Conservation (phyloP, 2,113 vertebrate genomes). For the Alaudala cheleensis region DNA sequence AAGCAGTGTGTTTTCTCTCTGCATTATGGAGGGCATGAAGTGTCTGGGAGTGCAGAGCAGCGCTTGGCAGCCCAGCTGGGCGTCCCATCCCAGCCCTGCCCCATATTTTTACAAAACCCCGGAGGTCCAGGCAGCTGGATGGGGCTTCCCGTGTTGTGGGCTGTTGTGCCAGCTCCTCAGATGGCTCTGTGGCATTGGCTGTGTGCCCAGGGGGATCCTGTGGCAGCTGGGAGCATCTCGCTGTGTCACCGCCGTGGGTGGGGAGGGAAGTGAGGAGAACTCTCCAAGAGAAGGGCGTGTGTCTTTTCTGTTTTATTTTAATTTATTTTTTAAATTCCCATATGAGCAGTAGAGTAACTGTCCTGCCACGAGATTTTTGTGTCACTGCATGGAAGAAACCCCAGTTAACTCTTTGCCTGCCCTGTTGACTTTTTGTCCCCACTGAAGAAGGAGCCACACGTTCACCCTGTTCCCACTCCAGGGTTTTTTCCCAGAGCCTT, state of each 20-base stretch:
- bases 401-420: not conserved
- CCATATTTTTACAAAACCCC: not conserved
- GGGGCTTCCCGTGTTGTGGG: not conserved
- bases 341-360: not conserved
- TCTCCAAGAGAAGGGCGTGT: not conserved
- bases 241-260: fast-evolving
- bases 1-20: not conserved
- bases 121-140: fast-evolving
- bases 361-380: not conserved
- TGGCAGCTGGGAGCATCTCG: not conserved
- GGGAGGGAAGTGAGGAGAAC: not conserved
- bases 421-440: not conserved
- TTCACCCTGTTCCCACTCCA: not conserved
- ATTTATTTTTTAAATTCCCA: not conserved
- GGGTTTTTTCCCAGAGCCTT: not conserved
- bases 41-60: not conserved
- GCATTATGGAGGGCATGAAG: fast-evolving
- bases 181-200: not conserved
- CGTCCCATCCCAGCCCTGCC: fast-evolving
- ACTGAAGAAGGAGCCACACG: fast-evolving
- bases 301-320: not conserved
- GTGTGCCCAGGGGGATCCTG: not conserved
- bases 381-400: not conserved
- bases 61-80: fast-evolving
- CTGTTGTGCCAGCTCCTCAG: not conserved